Percentiles rank a stretch among this genome's conserved stretches.
phyloP scores from a whole-genome alignment of 2,113 vertebrate species.

The human (Homo sapiens) region DNA sequence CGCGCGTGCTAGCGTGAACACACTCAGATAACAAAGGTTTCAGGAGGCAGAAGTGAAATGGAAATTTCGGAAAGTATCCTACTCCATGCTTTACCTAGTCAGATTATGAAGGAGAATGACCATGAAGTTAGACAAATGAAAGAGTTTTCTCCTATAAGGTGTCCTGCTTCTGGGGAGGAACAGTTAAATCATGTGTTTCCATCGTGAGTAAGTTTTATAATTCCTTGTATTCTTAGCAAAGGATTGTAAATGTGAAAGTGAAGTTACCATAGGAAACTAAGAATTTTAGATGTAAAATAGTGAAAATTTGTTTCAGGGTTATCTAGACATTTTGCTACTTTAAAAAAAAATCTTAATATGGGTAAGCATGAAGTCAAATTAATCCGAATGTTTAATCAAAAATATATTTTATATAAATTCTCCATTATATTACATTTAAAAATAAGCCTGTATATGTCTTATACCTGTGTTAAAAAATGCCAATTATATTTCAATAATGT shows the following conservation, averaged over 20 bases:
- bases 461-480: neutral
- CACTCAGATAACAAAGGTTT: neutral
- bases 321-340: neutral
- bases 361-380: neutral
- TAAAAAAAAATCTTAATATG: constrained; percentile 10
- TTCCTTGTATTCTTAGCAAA: neutral
- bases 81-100: neutral
- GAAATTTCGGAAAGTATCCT: neutral
- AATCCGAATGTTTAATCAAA: constrained; percentile 25
- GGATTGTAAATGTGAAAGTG: neutral
- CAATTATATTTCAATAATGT: neutral
- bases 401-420: neutral
- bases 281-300: neutral
- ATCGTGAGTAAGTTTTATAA: neutral
- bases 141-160: neutral
- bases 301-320: neutral
- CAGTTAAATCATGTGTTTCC: neutral
- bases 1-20: no score
- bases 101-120: neutral
- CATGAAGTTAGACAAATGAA: neutral
- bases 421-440: neutral
- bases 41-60: neutral
- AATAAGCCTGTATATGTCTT: neutral
- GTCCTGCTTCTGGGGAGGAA: neutral
- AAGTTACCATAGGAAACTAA: neutral